phyloP scores from a whole-genome alignment of 2,797 vertebrate genomes.

The Pteronotus mesoamericanus region DNA sequence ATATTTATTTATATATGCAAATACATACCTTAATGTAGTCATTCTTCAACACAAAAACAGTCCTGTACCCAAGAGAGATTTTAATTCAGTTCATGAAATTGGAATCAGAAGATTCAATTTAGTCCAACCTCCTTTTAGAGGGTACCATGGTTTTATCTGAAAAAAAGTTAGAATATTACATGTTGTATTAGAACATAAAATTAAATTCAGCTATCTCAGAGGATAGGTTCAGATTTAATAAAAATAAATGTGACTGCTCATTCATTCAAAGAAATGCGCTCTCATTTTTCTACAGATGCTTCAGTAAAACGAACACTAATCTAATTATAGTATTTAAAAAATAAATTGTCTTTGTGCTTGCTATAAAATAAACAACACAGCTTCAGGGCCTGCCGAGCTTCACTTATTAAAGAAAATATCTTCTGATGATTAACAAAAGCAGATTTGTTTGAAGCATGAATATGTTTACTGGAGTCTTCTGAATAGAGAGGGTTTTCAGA shows the following conservation, averaged over 20 bases:
- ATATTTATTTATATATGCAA: slow-evolving; percentile 60
- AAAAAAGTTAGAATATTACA: slow-evolving; percentile 75
- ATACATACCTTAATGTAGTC: slow-evolving; percentile 38
- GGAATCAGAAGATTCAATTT: slow-evolving; percentile 61
- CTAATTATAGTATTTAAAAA: slow-evolving; percentile 79
- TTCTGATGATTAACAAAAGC: slow-evolving; percentile 49
- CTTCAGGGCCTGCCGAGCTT: neutral
- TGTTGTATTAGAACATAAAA: slow-evolving; percentile 78
- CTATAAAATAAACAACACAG: slow-evolving; percentile 68
- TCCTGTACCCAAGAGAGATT: slow-evolving; percentile 40
- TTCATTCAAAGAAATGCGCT: slow-evolving; percentile 78
- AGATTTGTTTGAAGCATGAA: slow-evolving; percentile 56
- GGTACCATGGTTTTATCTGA: slow-evolving; percentile 43
- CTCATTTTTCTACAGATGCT: slow-evolving; percentile 76
- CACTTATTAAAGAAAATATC: slow-evolving; percentile 62
- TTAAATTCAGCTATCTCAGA: slow-evolving; percentile 78
- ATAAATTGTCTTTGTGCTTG: slow-evolving; percentile 64
- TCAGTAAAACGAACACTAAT: slow-evolving; percentile 77
- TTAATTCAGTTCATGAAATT: slow-evolving; percentile 58
- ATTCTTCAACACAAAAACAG: slow-evolving; percentile 55
- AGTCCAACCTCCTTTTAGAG: slow-evolving; percentile 57
- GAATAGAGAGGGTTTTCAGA: slow-evolving; percentile 35
- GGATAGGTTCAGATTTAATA: slow-evolving; percentile 83
- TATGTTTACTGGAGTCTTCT: neutral
- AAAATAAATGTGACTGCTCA: slow-evolving; percentile 82